Evolutionary conservation across 2,113 vertebrate genomes (phyloP), one percentile per base, ranked within the genome.

Genomic region (Odocoileus virginianus): DNA sequence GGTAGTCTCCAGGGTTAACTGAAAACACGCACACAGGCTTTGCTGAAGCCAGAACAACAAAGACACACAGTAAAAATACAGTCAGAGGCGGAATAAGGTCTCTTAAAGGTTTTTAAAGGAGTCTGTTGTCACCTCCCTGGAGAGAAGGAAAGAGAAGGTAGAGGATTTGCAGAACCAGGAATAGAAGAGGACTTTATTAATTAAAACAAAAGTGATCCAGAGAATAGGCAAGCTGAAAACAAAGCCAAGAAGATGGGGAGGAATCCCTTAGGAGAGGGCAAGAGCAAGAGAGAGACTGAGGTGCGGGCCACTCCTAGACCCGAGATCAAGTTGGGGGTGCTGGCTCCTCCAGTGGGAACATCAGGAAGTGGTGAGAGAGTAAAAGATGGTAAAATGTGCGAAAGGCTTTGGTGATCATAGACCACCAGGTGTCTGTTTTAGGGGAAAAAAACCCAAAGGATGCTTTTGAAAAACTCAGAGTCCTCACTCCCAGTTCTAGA

Each of bases 41-140:
- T 17, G 47, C 86, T 82, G 58, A n/a, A 43, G 60, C 50, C 36
- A 50, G 28, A 21, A 7, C 55, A 28, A 3, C 47, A 43, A 60
- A 54, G 47, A 30, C n/a, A 27, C 8, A n/a, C n/a, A 55, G 47
- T 6, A 33, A 21, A 50, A 64, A 58, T 2, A 1, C 6, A 5
- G 27, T 21, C 4, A 21, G 16, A 11, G 54, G 60, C 60, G 91
- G 61, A 10, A n/a, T 30, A 85, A 50, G 12, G 23, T 15, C 25
- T 15, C 8, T 43, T 90, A 33, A 27, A 86, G 58, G 52, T 52
- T 28, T 13, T 2, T 14, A 17, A 47, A 40, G 33, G 27, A 25
- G 2, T 2, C 43, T 15, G 10, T 21, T 9, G 33, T 0, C 0
- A 25, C 52, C 33, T 79, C 8, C 0, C 3, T 2, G 19, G 76